Percentiles rank a stretch among this genome's conserved stretches.
Evolutionary conservation across 1,140 invertebrate species (phyloP).

Genomic region (Cotesia typhae): DNA sequence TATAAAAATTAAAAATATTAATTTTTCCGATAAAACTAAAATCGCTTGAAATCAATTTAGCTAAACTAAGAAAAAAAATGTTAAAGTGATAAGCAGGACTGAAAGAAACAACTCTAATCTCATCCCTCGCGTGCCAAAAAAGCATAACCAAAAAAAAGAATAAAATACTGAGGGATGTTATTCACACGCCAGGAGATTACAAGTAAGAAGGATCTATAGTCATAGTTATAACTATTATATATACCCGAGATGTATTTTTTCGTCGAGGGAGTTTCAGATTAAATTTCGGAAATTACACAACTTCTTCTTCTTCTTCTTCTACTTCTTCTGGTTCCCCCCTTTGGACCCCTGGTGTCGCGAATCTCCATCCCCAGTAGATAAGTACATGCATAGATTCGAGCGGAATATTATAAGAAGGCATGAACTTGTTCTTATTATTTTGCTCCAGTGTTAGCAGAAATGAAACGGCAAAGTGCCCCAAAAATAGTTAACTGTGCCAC

Average conservation of each 20-base stretch:
- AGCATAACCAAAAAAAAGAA: slow-evolving; percentile 34
- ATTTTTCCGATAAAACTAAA: too few relatives aligned
- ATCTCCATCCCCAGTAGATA: too few relatives aligned
- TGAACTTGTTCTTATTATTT: too few relatives aligned
- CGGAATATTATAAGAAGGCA: too few relatives aligned
- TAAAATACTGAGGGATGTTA: slow-evolving; percentile 30
- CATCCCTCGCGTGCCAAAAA: slow-evolving; percentile 30
- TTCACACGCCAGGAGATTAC: slow-evolving; percentile 38
- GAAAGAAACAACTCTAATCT: slow-evolving; percentile 23
- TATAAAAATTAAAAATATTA: too few relatives aligned
- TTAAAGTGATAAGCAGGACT: background rate
- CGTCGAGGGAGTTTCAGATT: slow-evolving; percentile 32
- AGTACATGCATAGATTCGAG: too few relatives aligned
- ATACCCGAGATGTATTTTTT: slow-evolving; percentile 17
- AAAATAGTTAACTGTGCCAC: slow-evolving; percentile 20
- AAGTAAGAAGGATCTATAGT: background rate
- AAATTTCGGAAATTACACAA: slow-evolving; percentile 39
- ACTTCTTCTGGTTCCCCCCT: background rate
- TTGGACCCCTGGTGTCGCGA: too few relatives aligned
- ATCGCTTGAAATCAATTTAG: too few relatives aligned
- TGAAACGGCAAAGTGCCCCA: background rate
- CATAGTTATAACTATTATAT: background rate
- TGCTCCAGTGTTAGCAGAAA: too few relatives aligned
- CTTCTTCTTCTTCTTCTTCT: slow-evolving; percentile 10
- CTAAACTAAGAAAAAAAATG: too few relatives aligned